A percentile compares a stretch with the other conserved stretches of the same genome.
Evolutionary conservation across 2,113 vertebrate species (phyloP).

Genomic region (Formicarius rufipectus): DNA sequence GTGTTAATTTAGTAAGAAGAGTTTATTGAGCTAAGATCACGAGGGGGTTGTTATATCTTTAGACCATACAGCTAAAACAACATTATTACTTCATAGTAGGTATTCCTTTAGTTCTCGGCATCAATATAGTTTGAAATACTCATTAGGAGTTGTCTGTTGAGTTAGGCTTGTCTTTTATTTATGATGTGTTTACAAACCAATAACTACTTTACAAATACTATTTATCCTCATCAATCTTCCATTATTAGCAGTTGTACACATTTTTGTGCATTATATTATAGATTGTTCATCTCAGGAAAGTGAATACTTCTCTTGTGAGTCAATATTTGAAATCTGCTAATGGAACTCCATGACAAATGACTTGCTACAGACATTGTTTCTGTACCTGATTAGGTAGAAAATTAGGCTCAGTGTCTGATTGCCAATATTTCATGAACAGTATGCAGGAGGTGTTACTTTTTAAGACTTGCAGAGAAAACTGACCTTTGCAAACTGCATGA

Average conservation of each 20-base stretch:
- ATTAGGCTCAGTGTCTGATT: not conserved
- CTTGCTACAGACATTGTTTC: not conserved
- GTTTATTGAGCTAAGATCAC: not conserved
- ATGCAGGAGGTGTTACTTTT: not conserved
- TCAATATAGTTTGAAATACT: not conserved
- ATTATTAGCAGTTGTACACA: not conserved
- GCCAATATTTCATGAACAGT: not conserved
- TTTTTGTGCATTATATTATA: not conserved
- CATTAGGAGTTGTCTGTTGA: not conserved
- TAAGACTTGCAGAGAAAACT: not conserved
- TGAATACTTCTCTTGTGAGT: not conserved
- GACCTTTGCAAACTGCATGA: not conserved
- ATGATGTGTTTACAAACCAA: not conserved
- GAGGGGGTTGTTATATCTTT: not conserved
- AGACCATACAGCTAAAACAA: not conserved
- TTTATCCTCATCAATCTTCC: not conserved
- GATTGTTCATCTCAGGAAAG: not conserved
- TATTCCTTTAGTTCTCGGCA: not conserved
- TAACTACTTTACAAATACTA: not conserved
- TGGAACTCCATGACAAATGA: not conserved
- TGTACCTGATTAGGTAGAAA: not conserved
- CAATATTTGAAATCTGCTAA: constrained; percentile 4
- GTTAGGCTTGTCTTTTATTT: not conserved
- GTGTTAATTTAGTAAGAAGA: not conserved
- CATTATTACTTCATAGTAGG: not conserved